Percentiles rank a stretch among this genome's conserved stretches.
Conservation (phyloP, 1,140 invertebrate genomes). For the Neuroterus valhalla region DNA sequence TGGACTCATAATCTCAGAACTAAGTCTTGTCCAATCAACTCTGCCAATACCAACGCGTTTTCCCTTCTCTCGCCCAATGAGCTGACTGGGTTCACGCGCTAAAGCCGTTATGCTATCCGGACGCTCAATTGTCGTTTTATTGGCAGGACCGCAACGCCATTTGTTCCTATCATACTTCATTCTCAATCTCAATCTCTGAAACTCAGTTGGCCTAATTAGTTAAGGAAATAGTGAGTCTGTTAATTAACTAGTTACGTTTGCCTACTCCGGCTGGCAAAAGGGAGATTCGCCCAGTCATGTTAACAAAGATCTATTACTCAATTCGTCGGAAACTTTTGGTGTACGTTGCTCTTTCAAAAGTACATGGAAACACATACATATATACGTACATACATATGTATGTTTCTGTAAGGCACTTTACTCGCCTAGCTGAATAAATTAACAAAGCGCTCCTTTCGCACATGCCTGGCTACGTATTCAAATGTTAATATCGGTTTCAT, state of each 20-base stretch:
- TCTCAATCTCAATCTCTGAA: constrained; percentile 16
- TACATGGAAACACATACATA: neutral
- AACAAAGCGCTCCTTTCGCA: neutral
- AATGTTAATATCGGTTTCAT: constrained; percentile 14
- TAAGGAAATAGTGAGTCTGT: constrained; percentile 19
- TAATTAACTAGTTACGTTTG: constrained; percentile 30
- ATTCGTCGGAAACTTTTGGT: constrained; percentile 7
- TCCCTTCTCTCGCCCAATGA: too few relatives aligned
- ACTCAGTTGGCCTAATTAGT: constrained; percentile 29
- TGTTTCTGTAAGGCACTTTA: neutral
- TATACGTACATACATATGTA: neutral
- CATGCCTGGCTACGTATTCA: neutral
- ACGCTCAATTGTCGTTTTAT: constrained; percentile 2
- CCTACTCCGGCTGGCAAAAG: neutral
- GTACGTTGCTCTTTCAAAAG: neutral
- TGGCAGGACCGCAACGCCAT: constrained; percentile 13
- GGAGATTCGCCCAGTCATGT: neutral
- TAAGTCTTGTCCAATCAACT: too few relatives aligned
- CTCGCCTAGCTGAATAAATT: neutral
- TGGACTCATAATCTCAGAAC: too few relatives aligned
- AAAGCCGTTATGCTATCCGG: too few relatives aligned
- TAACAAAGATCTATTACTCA: constrained; percentile 20
- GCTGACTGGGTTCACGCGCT: too few relatives aligned
- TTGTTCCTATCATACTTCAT: neutral
- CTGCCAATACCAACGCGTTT: too few relatives aligned